phyloP scores from a whole-genome alignment of 2,113 vertebrate species.

The Elachura formosa region DNA sequence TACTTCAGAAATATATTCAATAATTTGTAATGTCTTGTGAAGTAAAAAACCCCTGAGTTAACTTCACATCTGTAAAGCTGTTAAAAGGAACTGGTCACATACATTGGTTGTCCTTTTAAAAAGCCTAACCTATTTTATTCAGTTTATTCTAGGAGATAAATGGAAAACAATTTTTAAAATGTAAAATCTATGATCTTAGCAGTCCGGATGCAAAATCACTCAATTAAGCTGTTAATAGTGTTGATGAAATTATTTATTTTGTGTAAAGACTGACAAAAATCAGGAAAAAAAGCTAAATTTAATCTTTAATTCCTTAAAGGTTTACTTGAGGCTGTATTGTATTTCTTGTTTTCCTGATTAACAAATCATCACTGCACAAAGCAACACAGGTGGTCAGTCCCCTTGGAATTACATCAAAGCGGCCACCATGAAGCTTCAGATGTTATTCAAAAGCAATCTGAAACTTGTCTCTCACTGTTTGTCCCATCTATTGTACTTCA shows the following conservation, averaged over 20 bases:
- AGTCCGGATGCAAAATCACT: not conserved
- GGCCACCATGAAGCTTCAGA: conserved; percentile 49
- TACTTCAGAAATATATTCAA: not conserved
- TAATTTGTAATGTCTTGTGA: not conserved
- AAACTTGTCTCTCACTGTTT: conserved; percentile 47
- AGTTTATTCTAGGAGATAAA: not conserved
- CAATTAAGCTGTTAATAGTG: not conserved
- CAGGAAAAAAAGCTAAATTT: not conserved
- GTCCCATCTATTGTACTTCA: not conserved
- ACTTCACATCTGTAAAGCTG: not conserved
- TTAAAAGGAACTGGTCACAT: not conserved
- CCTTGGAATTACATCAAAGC: conserved; percentile 65
- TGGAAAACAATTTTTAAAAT: not conserved
- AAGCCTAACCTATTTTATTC: not conserved
- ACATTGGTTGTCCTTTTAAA: not conserved
- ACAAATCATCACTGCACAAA: conserved; percentile 40
- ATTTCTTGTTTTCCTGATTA: conserved; percentile 52
- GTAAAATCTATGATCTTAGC: not conserved
- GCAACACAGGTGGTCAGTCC: conserved; percentile 31
- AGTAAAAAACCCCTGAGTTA: not conserved
- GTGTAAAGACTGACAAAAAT: not conserved
- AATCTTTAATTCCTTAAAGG: not conserved
- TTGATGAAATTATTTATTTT: not conserved
- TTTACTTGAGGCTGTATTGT: conserved; percentile 40
- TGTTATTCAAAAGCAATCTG: not conserved